Conservation (phyloP, 2,888 invertebrate species). For the Julus scanicus region DNA sequence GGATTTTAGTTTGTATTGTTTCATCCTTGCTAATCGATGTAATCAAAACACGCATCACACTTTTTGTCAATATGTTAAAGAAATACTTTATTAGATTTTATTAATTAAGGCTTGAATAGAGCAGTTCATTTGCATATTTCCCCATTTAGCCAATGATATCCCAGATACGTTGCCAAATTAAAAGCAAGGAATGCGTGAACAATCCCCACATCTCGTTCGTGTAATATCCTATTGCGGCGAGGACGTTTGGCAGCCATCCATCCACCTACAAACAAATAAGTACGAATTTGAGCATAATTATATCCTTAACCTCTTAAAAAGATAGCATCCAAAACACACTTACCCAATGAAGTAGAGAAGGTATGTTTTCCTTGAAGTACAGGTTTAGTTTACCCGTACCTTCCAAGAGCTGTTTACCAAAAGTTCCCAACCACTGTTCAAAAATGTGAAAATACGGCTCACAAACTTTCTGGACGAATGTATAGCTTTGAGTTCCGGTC, state of each 20-base stretch:
- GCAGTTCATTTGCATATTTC: not conserved
- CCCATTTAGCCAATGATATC: not conserved
- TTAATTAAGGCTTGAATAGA: not conserved
- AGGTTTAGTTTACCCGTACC: not conserved
- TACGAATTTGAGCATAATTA: no score
- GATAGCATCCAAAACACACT: not conserved
- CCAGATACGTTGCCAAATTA: not conserved
- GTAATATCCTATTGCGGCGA: not conserved
- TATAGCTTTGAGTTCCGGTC: not conserved
- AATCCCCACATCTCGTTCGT: not conserved
- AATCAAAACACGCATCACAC: not conserved
- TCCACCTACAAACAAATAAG: not conserved
- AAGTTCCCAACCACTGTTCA: not conserved
- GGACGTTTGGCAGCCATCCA: not conserved
- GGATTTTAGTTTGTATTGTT: no score
- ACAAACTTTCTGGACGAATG: not conserved
- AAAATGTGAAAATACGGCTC: not conserved
- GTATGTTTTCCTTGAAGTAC: not conserved
- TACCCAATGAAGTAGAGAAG: not conserved
- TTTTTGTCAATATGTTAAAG: not conserved
- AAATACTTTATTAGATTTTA: not conserved
- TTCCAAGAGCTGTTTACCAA: not conserved
- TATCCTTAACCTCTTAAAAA: no score
- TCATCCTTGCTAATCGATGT: no score
- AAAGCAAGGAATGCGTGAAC: not conserved